These are phyloP conservation scores for Apaloderma vittatum DNA, from an alignment of 2,113 vertebrate species.

Conservation along the genomic window DNA sequence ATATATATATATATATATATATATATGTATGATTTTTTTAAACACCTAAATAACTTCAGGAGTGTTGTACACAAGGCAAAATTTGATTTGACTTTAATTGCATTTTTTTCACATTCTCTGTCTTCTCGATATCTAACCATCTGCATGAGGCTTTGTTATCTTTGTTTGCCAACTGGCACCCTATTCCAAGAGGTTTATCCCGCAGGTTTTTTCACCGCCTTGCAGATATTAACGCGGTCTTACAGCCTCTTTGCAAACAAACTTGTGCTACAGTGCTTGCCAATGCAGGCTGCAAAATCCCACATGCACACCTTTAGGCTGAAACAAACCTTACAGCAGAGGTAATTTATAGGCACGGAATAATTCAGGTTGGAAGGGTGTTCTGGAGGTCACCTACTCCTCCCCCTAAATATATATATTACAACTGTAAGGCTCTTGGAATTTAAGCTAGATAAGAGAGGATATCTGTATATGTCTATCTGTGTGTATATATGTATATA, in stretches of 20 bases:
- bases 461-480: no score
- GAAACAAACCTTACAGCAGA: not conserved
- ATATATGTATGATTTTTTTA: not conserved
- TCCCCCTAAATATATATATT: fast-evolving
- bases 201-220: not conserved
- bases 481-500: fast-evolving
- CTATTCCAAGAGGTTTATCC: not conserved
- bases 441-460: not conserved
- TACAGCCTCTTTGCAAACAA: not conserved
- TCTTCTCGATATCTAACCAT: fast-evolving
- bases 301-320: not conserved
- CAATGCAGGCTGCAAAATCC: not conserved
- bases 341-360: not conserved
- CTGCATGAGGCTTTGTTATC: not conserved
- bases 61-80: not conserved
- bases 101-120: not conserved
- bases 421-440: not conserved
- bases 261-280: not conserved
- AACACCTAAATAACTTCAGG: not conserved
- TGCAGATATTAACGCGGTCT: not conserved
- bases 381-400: not conserved
- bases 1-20: no score
- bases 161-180: not conserved
- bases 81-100: not conserved
- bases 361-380: not conserved